These are phyloP conservation scores for Drosophila nr. perissopoda DNA, from an alignment of 2,888 invertebrate genomes.

Conservation along the genomic window DNA sequence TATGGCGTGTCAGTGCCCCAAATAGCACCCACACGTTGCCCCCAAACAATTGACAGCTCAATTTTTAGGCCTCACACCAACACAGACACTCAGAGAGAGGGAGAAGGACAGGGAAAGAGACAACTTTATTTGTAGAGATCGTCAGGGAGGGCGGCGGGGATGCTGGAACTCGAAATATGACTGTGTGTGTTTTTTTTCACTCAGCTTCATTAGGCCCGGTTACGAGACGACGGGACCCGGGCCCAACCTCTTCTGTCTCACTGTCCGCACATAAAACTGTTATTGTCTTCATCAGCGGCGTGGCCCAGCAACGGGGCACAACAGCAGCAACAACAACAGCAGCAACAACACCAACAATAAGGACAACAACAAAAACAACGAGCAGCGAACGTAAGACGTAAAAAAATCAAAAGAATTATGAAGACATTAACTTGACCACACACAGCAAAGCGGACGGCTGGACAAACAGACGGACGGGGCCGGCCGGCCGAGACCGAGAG, in stretches of 20 bases:
- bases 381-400: constrained; percentile 52
- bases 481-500: constrained; percentile 36
- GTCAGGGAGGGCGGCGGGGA: constrained; percentile 5
- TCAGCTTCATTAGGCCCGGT: constrained; percentile 73
- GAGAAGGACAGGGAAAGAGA: neutral
- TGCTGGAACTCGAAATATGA: constrained; percentile 58
- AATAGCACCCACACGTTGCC: constrained; percentile 68
- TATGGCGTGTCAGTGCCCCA: constrained; percentile 56
- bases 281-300: constrained; percentile 76
- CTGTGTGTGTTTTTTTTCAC: constrained; percentile 45
- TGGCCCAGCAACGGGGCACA: constrained; percentile 66
- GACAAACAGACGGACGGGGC: constrained; percentile 18
- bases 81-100: neutral
- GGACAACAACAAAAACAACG: constrained; percentile 9
- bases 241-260: constrained; percentile 23
- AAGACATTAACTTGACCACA: constrained; percentile 82
- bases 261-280: constrained; percentile 75
- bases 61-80: constrained; percentile 60
- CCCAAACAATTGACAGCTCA: constrained; percentile 74
- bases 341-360: constrained; percentile 24
- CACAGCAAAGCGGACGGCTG: constrained; percentile 65
- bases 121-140: constrained; percentile 23
- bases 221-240: constrained; percentile 15
- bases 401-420: constrained; percentile 80
- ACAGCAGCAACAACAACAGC: constrained; percentile 31